Evolutionary conservation across 2,888 invertebrate species (phyloP).

Genomic region (Drosophila picticornis): DNA sequence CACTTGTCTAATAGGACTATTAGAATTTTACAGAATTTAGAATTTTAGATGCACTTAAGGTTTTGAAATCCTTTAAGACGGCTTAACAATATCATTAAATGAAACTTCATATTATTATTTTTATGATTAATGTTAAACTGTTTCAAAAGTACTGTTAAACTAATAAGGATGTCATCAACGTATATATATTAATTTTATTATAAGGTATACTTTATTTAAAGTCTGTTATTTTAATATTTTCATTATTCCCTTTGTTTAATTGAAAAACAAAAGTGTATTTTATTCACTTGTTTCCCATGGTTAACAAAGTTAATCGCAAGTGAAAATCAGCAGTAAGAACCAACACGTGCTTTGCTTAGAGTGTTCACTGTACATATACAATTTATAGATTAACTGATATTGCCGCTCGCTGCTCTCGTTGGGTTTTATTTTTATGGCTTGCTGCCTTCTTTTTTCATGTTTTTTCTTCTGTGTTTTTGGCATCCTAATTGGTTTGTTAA

Average conservation of each 20-base stretch:
- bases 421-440: conserved; percentile 67
- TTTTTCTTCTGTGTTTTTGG: conserved; percentile 49
- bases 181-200: no score
- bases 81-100: no score
- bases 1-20: neutral
- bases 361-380: conserved; percentile 18
- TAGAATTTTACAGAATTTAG: neutral
- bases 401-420: conserved; percentile 40
- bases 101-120: no score
- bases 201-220: no score
- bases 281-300: neutral
- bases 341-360: neutral
- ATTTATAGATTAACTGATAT: conserved; percentile 63
- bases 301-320: neutral
- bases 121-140: no score
- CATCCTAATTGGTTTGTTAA: conserved; percentile 81
- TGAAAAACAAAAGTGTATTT: neutral
- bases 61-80: neutral
- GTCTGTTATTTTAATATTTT: no score
- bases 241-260: no score
- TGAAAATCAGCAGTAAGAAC: neutral
- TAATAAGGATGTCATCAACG: no score
- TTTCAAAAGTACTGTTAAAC: no score
- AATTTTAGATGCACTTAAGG: neutral
- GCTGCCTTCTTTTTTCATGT: conserved; percentile 46